Conservation (phyloP, 2,797 vertebrate genomes). For the Meriones psammophilus region DNA sequence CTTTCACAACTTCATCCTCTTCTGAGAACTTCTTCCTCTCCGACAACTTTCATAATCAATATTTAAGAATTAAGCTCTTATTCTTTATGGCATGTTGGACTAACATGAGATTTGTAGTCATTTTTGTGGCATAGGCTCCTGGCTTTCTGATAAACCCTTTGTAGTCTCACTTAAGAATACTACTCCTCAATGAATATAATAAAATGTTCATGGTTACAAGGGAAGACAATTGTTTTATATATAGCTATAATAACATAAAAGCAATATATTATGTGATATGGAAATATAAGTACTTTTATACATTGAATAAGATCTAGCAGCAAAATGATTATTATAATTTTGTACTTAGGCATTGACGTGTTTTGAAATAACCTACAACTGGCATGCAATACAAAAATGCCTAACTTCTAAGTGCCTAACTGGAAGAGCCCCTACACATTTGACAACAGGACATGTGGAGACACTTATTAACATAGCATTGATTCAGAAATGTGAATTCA, state of each 20-base stretch:
- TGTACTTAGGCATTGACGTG: background rate
- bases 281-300: background rate
- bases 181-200: constrained; percentile 44
- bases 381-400: background rate
- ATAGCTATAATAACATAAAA: constrained; percentile 24
- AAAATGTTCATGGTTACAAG: constrained; percentile 14
- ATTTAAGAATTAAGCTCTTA: constrained; percentile 13
- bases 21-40: background rate
- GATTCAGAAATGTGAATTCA: constrained; percentile 62
- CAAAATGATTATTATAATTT: background rate
- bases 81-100: background rate
- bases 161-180: constrained; percentile 33
- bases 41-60: constrained; percentile 4
- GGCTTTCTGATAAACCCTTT: background rate
- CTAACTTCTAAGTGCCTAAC: background rate
- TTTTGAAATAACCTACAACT: constrained; percentile 50
- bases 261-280: background rate
- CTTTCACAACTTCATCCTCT: background rate
- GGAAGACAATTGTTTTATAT: background rate
- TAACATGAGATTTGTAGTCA: background rate
- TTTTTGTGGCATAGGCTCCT: background rate
- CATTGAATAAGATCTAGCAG: background rate
- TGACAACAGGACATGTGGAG: constrained; percentile 11
- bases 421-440: constrained; percentile 1
- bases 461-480: constrained; percentile 19